A percentile compares a stretch with the other conserved stretches of the same genome.
Conservation (phyloP, 2,797 vertebrate genomes). For the Danio albolineatus region DNA sequence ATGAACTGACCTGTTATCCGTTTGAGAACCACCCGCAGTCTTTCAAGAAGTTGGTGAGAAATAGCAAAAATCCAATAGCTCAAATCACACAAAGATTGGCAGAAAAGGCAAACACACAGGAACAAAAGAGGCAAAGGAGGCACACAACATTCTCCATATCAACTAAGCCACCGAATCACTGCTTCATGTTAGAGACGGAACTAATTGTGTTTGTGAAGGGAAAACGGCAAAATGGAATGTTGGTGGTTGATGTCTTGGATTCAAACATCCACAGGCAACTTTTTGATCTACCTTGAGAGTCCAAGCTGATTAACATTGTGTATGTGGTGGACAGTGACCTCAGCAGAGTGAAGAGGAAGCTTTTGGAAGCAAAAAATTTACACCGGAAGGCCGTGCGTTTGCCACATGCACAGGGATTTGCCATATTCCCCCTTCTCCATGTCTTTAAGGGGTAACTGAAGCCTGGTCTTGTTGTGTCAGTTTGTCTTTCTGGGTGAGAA, state of each 20-base stretch:
- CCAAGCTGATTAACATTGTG: neutral
- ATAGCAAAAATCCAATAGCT: neutral
- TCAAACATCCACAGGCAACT: no score
- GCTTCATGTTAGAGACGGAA: no score
- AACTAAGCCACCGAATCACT: no score
- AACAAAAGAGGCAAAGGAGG: no score
- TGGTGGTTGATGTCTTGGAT: no score
- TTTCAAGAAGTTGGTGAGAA: neutral
- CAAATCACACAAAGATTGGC: neutral
- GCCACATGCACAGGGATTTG: neutral
- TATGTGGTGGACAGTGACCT: neutral
- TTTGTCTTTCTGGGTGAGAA: no score
- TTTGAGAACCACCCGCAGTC: slow-evolving; percentile 15
- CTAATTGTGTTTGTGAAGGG: no score
- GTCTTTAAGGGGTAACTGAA: no score
- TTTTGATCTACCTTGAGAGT: neutral
- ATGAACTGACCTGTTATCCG: slow-evolving; percentile 10
- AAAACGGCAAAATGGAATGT: no score
- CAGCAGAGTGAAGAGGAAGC: neutral
- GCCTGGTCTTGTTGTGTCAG: no score
- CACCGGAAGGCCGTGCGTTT: slow-evolving; percentile 1
- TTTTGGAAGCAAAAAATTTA: neutral
- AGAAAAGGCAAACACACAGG: no score
- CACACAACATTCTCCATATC: no score
- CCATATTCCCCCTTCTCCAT: neutral